Conservation (phyloP, 2,888 invertebrate genomes). For the Plusia festucae region DNA sequence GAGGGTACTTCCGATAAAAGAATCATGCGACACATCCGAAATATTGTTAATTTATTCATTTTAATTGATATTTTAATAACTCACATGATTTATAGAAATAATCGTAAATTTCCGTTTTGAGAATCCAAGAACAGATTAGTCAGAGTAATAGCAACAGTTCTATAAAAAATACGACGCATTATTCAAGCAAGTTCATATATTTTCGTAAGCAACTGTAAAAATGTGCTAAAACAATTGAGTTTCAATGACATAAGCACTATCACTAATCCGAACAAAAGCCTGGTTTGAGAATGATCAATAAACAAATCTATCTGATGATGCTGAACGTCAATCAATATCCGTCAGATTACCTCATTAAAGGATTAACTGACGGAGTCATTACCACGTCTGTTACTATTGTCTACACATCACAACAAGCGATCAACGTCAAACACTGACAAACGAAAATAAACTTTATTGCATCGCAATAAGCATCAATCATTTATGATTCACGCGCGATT, state of each 20-base stretch:
- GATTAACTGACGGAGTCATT: slow-evolving; percentile 68
- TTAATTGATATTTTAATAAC: too few species aligned
- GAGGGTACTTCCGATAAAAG: slow-evolving; percentile 18
- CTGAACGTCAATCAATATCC: slow-evolving; percentile 69
- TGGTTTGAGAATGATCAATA: slow-evolving; percentile 37
- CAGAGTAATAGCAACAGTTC: too few species aligned
- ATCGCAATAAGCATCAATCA: slow-evolving; percentile 59
- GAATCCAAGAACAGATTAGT: too few species aligned
- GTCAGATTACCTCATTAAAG: slow-evolving; percentile 76
- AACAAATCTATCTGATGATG: slow-evolving; percentile 47
- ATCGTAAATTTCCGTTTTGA: too few species aligned
- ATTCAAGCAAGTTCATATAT: too few species aligned
- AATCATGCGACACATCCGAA: too few species aligned
- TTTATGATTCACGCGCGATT: slow-evolving; percentile 60
- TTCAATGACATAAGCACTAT: neutral
- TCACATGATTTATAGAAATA: too few species aligned
- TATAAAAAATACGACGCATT: too few species aligned
- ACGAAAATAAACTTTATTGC: slow-evolving; percentile 63
- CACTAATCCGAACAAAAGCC: slow-evolving; percentile 2
- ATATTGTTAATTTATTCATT: too few species aligned
- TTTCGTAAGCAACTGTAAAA: too few species aligned
- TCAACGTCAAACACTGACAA: slow-evolving; percentile 55
- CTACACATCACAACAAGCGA: slow-evolving; percentile 61
- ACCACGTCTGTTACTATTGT: slow-evolving; percentile 65
- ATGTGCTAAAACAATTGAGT: neutral